A percentile compares a stretch with the other conserved stretches of the same genome.
Evolutionary conservation across 2,888 invertebrate genomes (phyloP).

Genomic region (Prostheceraeus crozeri): DNA sequence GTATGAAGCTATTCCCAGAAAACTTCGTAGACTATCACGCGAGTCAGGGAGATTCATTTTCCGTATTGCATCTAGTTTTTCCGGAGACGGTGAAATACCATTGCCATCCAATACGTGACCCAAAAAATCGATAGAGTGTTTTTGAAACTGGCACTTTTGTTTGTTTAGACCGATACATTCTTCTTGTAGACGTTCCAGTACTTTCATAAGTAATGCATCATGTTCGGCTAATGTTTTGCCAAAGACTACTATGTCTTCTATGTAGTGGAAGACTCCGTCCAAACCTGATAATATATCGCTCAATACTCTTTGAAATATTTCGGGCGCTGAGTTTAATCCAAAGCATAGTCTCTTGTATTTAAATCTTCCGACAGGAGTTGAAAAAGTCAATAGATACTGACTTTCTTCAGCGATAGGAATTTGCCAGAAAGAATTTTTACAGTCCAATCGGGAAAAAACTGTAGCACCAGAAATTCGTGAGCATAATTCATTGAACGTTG

Average conservation of each 20-base stretch:
- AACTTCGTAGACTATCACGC: conserved; percentile 6
- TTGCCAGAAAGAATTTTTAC: conserved; percentile 26
- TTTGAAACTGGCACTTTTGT: conserved; percentile 24
- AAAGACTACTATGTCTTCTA: conserved; percentile 6
- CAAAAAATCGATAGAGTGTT: conserved; percentile 18
- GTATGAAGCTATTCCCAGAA: conserved; percentile 22
- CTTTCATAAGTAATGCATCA: no score
- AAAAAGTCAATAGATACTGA: conserved; percentile 27
- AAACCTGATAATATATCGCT: conserved; percentile 14
- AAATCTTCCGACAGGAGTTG: conserved; percentile 24
- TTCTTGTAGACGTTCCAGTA: conserved; percentile 25
- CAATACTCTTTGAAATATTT: conserved; percentile 19
- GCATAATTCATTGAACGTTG: conserved; percentile 20
- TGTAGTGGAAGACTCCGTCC: neutral
- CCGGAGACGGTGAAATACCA: conserved; percentile 15
- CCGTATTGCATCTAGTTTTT: conserved; percentile 15
- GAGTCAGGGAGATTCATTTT: conserved; percentile 7
- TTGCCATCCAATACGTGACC: conserved; percentile 15
- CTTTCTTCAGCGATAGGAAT: conserved; percentile 26
- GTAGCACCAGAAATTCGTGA: neutral
- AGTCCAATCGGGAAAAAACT: conserved; percentile 22
- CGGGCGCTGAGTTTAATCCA: conserved; percentile 16
- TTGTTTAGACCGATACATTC: conserved; percentile 26
- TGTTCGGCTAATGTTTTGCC: neutral
- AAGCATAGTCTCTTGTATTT: conserved; percentile 19